These are phyloP conservation scores for Sebastiscus tertius DNA, from an alignment of 2,797 vertebrate species.

Conservation along the genomic window DNA sequence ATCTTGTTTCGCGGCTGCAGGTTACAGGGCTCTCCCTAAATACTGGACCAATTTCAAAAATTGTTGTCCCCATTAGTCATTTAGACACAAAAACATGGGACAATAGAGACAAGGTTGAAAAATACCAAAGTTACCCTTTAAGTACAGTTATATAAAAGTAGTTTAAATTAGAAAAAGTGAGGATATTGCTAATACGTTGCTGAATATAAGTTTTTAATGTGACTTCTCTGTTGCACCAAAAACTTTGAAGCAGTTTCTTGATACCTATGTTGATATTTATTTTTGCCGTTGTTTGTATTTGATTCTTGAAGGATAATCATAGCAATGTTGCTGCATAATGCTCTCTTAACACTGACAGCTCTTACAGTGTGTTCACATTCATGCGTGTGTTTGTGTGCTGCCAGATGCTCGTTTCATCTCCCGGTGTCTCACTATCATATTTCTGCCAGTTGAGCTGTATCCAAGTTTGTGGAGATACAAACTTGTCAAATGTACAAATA, in stretches of 20 bases:
- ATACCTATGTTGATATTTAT: background rate
- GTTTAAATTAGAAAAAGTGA: background rate
- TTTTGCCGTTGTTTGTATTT: background rate
- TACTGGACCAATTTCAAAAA: too few relatives aligned
- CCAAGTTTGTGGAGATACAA: slow-evolving; percentile 24
- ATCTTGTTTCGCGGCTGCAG: fast-evolving
- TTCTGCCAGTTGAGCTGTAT: slow-evolving; percentile 43
- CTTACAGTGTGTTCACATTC: background rate
- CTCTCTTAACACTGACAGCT: background rate
- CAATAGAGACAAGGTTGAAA: too few relatives aligned
- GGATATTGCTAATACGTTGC: background rate
- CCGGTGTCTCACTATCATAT: slow-evolving; percentile 1
- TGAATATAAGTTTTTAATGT: background rate
- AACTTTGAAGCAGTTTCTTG: background rate
- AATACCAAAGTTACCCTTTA: background rate
- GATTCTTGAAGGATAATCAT: background rate
- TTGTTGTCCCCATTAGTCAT: too few relatives aligned
- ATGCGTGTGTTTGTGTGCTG: background rate
- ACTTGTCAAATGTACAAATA: slow-evolving; percentile 52
- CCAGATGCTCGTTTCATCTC: slow-evolving; percentile 41
- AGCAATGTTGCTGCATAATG: background rate
- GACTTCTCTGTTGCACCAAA: background rate
- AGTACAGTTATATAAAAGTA: background rate
- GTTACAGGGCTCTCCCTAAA: too few relatives aligned
- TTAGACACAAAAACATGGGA: too few relatives aligned